Evolutionary conservation across 2,888 invertebrate species (phyloP).

Genomic region (Cistogaster globosa): DNA sequence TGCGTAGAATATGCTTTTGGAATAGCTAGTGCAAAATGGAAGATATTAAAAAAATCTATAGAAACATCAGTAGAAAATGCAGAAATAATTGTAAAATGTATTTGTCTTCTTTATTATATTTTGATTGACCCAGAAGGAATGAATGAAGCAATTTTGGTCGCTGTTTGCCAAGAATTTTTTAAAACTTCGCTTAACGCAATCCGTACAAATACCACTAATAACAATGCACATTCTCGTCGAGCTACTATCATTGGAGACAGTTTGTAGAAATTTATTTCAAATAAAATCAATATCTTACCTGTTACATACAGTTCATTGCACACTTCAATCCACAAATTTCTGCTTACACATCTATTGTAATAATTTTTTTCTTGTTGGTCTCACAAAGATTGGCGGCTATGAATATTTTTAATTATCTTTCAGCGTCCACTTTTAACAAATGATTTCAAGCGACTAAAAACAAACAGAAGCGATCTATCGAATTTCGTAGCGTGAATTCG

Average conservation of each 20-base stretch:
- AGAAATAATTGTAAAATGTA: too few species aligned
- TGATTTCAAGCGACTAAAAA: neutral
- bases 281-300: neutral
- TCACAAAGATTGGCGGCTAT: neutral
- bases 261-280: too few species aligned
- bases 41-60: too few species aligned
- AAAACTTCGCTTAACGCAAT: too few species aligned
- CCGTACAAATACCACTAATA: too few species aligned
- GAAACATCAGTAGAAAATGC: too few species aligned
- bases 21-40: too few species aligned
- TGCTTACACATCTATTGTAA: neutral
- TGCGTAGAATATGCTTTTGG: too few species aligned
- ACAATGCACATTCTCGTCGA: neutral
- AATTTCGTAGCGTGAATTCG: neutral
- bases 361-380: neutral
- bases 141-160: too few species aligned
- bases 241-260: neutral
- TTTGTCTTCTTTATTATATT: too few species aligned
- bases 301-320: neutral
- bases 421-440: neutral
- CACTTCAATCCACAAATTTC: neutral
- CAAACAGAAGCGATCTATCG: neutral
- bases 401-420: neutral
- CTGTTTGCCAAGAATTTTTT: too few species aligned
- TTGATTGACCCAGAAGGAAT: too few species aligned